Conservation (phyloP, 1,140 invertebrate species). For the Seison nebaliae region DNA sequence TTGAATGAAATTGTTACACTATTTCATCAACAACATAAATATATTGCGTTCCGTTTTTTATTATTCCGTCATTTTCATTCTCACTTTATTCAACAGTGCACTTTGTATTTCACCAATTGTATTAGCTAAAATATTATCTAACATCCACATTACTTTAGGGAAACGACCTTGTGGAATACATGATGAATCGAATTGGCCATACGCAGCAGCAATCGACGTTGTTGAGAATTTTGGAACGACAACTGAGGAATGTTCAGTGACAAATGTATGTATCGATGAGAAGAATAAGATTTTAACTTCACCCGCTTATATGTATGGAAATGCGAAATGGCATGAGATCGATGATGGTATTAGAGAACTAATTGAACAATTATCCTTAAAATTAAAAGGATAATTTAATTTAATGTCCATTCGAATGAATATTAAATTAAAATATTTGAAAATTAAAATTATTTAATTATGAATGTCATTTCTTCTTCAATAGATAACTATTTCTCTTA, state of each 20-base stretch:
- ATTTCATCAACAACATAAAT: constrained; percentile 33
- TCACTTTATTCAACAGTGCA: constrained; percentile 18
- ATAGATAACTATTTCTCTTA: no score
- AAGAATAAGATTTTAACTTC: constrained; percentile 34
- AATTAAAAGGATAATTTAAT: no score
- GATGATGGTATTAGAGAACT: constrained; percentile 35
- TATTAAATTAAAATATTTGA: no score
- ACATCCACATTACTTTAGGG: constrained; percentile 35
- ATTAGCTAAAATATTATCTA: constrained; percentile 31
- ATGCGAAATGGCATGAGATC: constrained; percentile 29
- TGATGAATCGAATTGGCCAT: constrained; percentile 33
- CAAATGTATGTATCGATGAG: constrained; percentile 30
- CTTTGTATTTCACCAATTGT: constrained; percentile 37
- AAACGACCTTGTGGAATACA: constrained; percentile 16
- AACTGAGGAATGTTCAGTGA: constrained; percentile 26
- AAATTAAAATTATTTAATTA: no score
- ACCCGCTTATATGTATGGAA: constrained; percentile 37
- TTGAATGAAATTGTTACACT: constrained; percentile 32
- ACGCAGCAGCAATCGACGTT: constrained; percentile 32
- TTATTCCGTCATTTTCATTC: not conserved
- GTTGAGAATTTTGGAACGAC: constrained; percentile 31
- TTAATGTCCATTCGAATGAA: no score
- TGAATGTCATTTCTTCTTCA: no score
- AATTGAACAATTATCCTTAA: constrained; percentile 26
- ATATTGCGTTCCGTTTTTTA: constrained; percentile 27